Conservation (phyloP, 2,113 vertebrate species). For the Atherinomorus stipes region DNA sequence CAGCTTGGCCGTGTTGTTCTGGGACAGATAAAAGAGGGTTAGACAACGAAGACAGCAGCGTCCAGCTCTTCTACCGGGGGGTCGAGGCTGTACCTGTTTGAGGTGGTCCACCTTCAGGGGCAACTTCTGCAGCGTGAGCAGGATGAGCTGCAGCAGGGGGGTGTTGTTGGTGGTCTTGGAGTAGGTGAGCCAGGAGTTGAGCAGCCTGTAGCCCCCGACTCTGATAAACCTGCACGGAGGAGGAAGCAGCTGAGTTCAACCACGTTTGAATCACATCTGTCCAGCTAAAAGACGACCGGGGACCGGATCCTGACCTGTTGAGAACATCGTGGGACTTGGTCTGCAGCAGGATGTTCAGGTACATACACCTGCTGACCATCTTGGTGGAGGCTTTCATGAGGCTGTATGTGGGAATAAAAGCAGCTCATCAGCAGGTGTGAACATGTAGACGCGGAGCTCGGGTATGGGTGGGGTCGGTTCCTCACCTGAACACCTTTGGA, state of each 20-base stretch:
- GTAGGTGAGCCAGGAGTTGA: conserved; percentile 93
- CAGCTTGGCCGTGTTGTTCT: conserved; percentile 98
- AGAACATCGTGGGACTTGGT: conserved; percentile 91
- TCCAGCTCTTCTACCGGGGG: not conserved
- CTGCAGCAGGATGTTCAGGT: conserved; percentile 95
- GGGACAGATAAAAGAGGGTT: not conserved
- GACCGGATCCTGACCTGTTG: conserved; percentile 80
- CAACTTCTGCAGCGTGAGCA: conserved; percentile 92
- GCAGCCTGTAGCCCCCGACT: conserved; percentile 92
- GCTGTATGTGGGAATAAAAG: conserved; percentile 67
- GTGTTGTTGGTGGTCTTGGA: conserved; percentile 91
- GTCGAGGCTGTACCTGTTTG: conserved; percentile 85
- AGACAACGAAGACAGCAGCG: not conserved
- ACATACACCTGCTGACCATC: conserved; percentile 97
- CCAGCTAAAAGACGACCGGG: not conserved
- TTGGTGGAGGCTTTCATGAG: conserved; percentile 96
- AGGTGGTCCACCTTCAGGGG: conserved; percentile 96
- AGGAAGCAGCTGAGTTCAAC: not conserved
- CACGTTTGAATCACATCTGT: too few species aligned
- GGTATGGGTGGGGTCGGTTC: not conserved
- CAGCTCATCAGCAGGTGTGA: not conserved
- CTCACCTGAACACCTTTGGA: conserved; percentile 92
- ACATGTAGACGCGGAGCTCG: too few species aligned
- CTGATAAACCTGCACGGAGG: conserved; percentile 86
- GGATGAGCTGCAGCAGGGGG: conserved; percentile 92